Evolutionary conservation across 2,888 invertebrate species (phyloP), one percentile per base, ranked within the genome.

Genomic region (Pristionchus fissidentatus): DNA sequence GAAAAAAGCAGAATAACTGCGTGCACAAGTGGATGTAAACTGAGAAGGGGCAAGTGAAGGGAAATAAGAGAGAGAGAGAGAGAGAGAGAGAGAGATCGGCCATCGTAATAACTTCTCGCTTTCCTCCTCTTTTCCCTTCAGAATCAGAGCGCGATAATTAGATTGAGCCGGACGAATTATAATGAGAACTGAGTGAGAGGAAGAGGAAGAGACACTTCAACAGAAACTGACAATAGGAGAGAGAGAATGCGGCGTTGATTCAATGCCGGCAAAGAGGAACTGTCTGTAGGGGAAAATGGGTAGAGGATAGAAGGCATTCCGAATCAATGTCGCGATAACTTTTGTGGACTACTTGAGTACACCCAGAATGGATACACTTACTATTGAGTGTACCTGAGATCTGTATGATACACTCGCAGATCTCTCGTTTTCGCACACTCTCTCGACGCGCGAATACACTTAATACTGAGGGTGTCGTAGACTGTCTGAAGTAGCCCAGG

Each of bases 161-260:
- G 70, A 70, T 70, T 70, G 70, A 60, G 60, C n/a, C 70, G 70
- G n/a, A 70, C 35, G 70, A 70, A 70, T 70, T 70, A 41, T 70
- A 41, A 70, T 70, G 70, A 66, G 66, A 66, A 38, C 15, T 10
- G 22, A 29, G 57, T 32, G 60, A 60, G 66, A 26, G 19, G 19
- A n/a, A 13, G 43, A 26, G 26, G 70, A n/a, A 41, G n/a, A n/a
- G n/a, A 41, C 43, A 70, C 70, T 70, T 41, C 41, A 70, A 52
- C n/a, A 41, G 41, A 38, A 41, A 10, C n/a, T n/a, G 43, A 41
- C 10, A 70, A 70, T n/a, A 26, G 22, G 26, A 5, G n/a, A 43
- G 26, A n/a, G 70, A 70, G 66, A 60, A 70, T 38, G 43, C 43
- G n/a, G n/a, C n/a, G n/a, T n/a, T 41, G 70, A 70, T 70, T 38